phyloP scores from a whole-genome alignment of 2,888 invertebrate species.

The Hirtodrosophila duncani region DNA sequence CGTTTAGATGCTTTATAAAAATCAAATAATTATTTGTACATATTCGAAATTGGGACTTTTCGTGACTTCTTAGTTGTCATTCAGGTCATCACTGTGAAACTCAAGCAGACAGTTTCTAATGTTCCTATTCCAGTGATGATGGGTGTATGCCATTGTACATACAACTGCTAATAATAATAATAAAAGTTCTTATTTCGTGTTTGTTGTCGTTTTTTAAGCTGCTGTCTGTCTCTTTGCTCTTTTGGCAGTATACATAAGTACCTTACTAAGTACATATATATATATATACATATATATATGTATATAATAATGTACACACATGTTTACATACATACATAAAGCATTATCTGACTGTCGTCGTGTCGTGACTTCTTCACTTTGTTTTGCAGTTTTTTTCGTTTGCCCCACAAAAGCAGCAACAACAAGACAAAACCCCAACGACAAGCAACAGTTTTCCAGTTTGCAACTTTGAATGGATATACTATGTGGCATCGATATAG shows the following conservation, averaged over 20 bases:
- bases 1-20: too few relatives aligned
- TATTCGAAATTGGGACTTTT: too few relatives aligned
- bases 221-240: conserved; percentile 4
- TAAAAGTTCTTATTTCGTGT: conserved; percentile 25
- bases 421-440: conserved; percentile 6
- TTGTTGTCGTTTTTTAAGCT: conserved; percentile 5
- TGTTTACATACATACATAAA: not conserved
- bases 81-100: too few relatives aligned
- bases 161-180: too few relatives aligned
- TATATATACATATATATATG: not conserved
- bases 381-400: not conserved
- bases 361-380: conserved; percentile 37
- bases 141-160: too few relatives aligned
- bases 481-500: conserved; percentile 17
- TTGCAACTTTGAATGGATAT: conserved; percentile 15
- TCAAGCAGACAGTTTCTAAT: too few relatives aligned
- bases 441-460: conserved; percentile 20
- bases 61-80: too few relatives aligned
- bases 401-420: conserved; percentile 12
- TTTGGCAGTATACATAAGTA: conserved; percentile 1
- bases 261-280: not conserved
- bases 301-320: not conserved
- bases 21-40: too few relatives aligned
- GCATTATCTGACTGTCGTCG: conserved; percentile 25
- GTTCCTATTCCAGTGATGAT: too few relatives aligned